These are phyloP conservation scores for Stenodema calcarata DNA, from an alignment of 2,888 invertebrate species.

Conservation along the genomic window DNA sequence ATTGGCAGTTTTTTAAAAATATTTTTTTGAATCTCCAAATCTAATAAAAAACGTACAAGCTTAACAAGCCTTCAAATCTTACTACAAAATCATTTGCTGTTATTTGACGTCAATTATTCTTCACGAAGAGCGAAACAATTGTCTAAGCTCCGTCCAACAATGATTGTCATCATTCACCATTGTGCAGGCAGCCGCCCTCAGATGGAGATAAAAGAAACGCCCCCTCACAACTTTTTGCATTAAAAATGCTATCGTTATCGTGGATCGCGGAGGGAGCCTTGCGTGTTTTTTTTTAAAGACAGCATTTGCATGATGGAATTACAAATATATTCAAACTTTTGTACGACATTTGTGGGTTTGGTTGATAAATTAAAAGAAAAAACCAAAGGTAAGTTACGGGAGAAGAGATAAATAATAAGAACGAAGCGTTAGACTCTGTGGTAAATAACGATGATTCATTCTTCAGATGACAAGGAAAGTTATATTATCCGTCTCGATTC, in stretches of 20 bases:
- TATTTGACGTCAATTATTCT: too few species aligned
- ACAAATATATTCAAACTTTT: constrained; percentile 24
- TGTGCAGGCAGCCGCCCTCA: background rate
- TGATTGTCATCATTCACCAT: background rate
- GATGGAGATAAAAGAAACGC: background rate
- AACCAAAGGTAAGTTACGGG: background rate
- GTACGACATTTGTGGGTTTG: constrained; percentile 14
- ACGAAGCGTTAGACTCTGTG: background rate
- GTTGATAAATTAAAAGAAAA: background rate
- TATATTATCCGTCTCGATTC: background rate
- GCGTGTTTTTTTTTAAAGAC: background rate
- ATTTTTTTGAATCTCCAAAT: too few species aligned
- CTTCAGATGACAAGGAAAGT: background rate
- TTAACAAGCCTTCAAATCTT: too few species aligned
- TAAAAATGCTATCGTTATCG: background rate
- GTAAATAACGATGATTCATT: background rate
- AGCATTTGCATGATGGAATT: constrained; percentile 7
- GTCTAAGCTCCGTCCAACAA: background rate
- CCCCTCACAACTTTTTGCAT: background rate
- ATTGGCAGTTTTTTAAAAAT: too few species aligned
- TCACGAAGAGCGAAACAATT: background rate
- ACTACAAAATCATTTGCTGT: too few species aligned
- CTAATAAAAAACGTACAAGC: too few species aligned
- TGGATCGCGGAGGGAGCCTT: background rate
- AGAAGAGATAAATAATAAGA: background rate